Evolutionary conservation across 1,140 invertebrate genomes (phyloP).

Genomic region (Scylla paramamosain): DNA sequence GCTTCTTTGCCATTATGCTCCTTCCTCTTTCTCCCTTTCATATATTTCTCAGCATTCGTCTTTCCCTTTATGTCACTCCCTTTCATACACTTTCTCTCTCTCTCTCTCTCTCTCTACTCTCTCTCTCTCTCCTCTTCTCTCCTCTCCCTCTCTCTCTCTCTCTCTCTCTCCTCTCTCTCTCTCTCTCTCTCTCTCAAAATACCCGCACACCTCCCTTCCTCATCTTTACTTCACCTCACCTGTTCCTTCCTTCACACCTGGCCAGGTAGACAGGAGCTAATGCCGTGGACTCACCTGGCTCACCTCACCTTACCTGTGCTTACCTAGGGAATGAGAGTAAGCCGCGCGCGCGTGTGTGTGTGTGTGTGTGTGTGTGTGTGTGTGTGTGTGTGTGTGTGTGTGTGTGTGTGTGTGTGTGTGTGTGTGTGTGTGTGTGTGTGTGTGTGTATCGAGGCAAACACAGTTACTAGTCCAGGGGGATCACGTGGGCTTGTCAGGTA

Average conservation of each 20-base stretch:
- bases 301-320: neutral
- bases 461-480: neutral
- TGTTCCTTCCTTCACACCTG: neutral
- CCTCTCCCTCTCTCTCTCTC: neutral
- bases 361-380: neutral
- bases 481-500: neutral
- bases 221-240: neutral
- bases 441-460: neutral
- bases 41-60: neutral
- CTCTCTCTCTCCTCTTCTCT: neutral
- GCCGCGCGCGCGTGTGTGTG: conserved; percentile 5
- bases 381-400: conserved; percentile 23
- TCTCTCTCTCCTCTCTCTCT: conserved; percentile 30
- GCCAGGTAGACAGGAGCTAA: neutral
- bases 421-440: neutral
- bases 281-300: neutral
- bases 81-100: neutral
- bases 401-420: conserved; percentile 31
- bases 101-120: conserved; percentile 34
- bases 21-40: neutral
- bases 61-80: neutral
- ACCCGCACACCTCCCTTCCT: neutral
- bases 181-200: neutral
- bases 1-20: neutral
- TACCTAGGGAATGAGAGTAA: neutral